Base-by-base conservation (phyloP, 2,113 vertebrate species). In the Carassius carassius region DNA sequence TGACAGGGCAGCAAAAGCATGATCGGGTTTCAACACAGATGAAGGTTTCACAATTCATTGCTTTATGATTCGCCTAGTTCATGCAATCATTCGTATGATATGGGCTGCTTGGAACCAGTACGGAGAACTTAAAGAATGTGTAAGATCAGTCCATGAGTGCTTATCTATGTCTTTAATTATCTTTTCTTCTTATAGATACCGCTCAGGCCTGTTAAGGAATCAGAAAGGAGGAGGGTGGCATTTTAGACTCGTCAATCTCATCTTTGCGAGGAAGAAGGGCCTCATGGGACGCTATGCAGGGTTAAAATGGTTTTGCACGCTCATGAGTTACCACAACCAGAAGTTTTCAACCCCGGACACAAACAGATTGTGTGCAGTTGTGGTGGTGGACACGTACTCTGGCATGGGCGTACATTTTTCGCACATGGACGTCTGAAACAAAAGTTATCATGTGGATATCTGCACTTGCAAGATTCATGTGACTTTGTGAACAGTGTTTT, bases 21-120 rank as follows among this genome's bases (percentile, higher is more conserved):
- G 63, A 79, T 89, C 90, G 89, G 67, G 90, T 90, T 91, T 86
- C 84, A 85, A 82, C 75, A 72, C 56, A 75, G 35, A 73, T 77
- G 25, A 17, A 54, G 47, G 1, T 78, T 44, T 54, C 79, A 78
- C 32, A 75, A 86, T 56, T 29, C 65, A 19, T 72, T 32, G 37
- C 25, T 44, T 74, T 74, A 3, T 37, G 67, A 21, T 72, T 72
- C 69, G 2, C 4, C 21, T n/a, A 2, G 17, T 70, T 49, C 41
- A 25, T 49, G 41, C 49, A 21, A 74, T 23, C 41, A 16, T 74
- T 74, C 21, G 10, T 41, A n/a, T 72, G 41, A 49, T 49, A 74
- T 14, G 35, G 23, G 70, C 49, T 32, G 49, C 37, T 29, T 47
- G 29, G 4, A 51, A 37, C 8, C 0, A 2, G 13, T 37, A 19